Evolutionary conservation across 35 echinoderm and acorn worm species (phyloP).

Genomic region (Hemicentrotus pulcherrimus): DNA sequence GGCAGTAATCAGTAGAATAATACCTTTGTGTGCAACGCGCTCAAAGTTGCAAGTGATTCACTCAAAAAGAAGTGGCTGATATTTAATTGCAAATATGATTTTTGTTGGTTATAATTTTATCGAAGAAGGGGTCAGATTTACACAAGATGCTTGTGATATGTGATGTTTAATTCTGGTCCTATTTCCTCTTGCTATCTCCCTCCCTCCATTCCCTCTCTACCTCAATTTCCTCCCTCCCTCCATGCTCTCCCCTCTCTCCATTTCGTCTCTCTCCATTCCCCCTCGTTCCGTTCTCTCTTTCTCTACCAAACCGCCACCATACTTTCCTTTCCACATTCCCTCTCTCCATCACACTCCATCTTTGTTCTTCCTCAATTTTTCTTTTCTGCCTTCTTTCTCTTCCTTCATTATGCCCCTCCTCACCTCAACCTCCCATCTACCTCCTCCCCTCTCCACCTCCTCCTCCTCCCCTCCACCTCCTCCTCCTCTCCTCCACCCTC

Average conservation of each 20-base stretch:
- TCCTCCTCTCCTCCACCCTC: slow-evolving; percentile 30
- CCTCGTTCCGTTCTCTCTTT: neutral
- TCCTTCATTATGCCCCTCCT: too few species aligned
- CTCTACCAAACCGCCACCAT: neutral
- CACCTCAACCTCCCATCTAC: too few species aligned
- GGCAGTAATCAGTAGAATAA: too few species aligned
- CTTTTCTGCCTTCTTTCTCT: neutral
- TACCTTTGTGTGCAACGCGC: too few species aligned
- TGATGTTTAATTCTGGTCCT: neutral
- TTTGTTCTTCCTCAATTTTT: too few species aligned
- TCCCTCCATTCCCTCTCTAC: neutral
- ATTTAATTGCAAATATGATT: too few species aligned
- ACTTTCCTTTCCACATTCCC: neutral
- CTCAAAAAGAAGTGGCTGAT: too few species aligned
- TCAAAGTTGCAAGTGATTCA: too few species aligned
- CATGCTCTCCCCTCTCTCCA: neutral
- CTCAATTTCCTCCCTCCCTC: neutral
- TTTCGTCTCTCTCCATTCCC: too few species aligned
- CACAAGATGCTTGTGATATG: too few species aligned
- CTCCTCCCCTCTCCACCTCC: slow-evolving; percentile 29
- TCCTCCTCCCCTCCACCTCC: slow-evolving; percentile 52
- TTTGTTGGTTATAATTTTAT: too few species aligned
- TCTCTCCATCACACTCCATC: neutral
- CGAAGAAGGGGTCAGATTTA: too few species aligned
- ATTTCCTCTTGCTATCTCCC: neutral